These are phyloP conservation scores for Geodia barretti DNA, from an alignment of 37 sponge, comb jelly and placozoan species.

Conservation along the genomic window DNA sequence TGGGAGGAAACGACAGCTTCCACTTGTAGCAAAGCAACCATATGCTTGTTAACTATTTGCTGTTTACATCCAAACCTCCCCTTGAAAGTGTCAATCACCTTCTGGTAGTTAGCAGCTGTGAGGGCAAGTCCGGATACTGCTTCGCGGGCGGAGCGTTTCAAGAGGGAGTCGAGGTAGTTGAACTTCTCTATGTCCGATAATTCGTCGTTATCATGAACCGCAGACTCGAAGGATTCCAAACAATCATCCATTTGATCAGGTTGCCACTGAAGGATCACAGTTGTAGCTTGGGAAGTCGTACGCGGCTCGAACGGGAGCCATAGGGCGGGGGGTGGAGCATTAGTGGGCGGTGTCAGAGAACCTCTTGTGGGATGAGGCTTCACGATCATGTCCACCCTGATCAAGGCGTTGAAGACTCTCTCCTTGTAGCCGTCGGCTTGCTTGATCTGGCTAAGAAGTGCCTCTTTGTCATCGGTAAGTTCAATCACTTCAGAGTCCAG, in stretches of 20 bases:
- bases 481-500: conserved; percentile 14
- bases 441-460: conserved; percentile 1
- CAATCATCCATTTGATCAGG: conserved; percentile 32
- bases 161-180: conserved; percentile 32
- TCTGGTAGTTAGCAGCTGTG: conserved; percentile 25
- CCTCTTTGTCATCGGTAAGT: not conserved
- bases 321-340: no score
- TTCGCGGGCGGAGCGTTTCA: conserved; percentile 22
- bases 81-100: conserved; percentile 25
- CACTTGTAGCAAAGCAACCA: conserved; percentile 39
- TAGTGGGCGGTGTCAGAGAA: no score
- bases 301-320: no score
- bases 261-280: conserved; percentile 22
- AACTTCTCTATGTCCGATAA: no score
- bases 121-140: conserved; percentile 38
- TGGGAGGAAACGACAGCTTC: conserved; percentile 26
- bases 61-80: conserved; percentile 41
- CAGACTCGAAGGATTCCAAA: conserved; percentile 42
- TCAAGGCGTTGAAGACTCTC: no score
- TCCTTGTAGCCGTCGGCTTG: conserved; percentile 12
- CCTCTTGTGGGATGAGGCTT: no score
- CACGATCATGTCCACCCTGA: no score
- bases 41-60: conserved; percentile 37
- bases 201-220: conserved; percentile 19
- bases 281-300: no score